phyloP scores from a whole-genome alignment of 2,113 vertebrate genomes.

The Mirounga angustirostris region DNA sequence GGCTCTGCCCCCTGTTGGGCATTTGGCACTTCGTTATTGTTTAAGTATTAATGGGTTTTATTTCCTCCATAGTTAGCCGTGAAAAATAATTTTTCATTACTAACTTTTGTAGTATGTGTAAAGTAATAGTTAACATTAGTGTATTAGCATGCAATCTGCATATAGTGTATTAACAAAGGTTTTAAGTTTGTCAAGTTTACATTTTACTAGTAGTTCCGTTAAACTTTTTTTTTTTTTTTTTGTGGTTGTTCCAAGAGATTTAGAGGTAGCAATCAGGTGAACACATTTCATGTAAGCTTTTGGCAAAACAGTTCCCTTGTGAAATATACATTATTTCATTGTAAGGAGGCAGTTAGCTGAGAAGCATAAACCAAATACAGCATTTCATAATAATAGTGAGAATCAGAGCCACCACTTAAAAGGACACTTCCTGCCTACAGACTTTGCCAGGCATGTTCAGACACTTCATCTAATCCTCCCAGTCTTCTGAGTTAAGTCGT shows the following conservation, averaged over 20 bases:
- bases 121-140: neutral
- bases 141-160: neutral
- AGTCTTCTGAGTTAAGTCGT: neutral
- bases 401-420: neutral
- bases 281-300: neutral
- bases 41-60: neutral
- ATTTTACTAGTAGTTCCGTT: neutral
- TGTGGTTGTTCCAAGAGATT: neutral
- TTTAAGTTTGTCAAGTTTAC: constrained; percentile 43
- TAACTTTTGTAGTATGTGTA: neutral
- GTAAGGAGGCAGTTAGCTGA: neutral
- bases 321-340: neutral
- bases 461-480: neutral
- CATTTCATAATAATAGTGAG: neutral
- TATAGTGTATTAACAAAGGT: neutral
- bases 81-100: neutral
- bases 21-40: neutral
- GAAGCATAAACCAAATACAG: neutral
- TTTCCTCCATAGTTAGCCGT: neutral
- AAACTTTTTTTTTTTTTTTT: neutral
- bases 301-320: neutral
- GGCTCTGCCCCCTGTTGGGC: neutral
- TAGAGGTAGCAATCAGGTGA: neutral
- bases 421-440: neutral
- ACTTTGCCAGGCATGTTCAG: neutral